A percentile compares a stretch with the other conserved stretches of the same genome.
Evolutionary conservation across 2,113 vertebrate species (phyloP).

Genomic region (Monarcha castaneiventris): DNA sequence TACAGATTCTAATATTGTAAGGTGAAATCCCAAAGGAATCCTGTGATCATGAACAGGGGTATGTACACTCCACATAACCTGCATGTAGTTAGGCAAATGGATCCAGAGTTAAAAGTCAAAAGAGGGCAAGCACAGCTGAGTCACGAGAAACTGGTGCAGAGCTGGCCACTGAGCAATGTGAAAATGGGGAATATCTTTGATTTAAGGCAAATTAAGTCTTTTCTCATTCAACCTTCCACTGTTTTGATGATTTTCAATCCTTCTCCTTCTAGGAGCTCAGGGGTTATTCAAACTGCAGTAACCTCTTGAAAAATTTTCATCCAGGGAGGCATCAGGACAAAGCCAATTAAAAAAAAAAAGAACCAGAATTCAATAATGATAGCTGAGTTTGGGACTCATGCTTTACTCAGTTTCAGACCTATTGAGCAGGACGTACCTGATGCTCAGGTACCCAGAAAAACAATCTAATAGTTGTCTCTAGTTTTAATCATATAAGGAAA

Average conservation of each 20-base stretch:
- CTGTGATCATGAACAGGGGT: not conserved
- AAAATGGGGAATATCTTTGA: not conserved
- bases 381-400: not conserved
- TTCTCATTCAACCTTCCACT: not conserved
- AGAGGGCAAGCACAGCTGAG: not conserved
- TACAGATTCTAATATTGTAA: not conserved
- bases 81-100: not conserved
- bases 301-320: not conserved
- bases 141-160: not conserved
- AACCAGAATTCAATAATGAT: not conserved
- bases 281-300: not conserved
- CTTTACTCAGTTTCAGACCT: not conserved
- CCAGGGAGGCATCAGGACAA: not conserved
- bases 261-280: not conserved
- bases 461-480: not conserved
- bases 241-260: not conserved
- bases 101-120: not conserved
- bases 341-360: not conserved
- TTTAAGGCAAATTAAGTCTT: not conserved
- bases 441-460: not conserved
- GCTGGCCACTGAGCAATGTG: not conserved
- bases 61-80: not conserved
- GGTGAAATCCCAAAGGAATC: not conserved
- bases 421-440: not conserved
- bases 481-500: not conserved